A percentile compares a stretch with the other conserved stretches of the same genome.
Evolutionary conservation across 2,113 vertebrate species (phyloP).

Genomic region (Thinocorus orbignyianus): DNA sequence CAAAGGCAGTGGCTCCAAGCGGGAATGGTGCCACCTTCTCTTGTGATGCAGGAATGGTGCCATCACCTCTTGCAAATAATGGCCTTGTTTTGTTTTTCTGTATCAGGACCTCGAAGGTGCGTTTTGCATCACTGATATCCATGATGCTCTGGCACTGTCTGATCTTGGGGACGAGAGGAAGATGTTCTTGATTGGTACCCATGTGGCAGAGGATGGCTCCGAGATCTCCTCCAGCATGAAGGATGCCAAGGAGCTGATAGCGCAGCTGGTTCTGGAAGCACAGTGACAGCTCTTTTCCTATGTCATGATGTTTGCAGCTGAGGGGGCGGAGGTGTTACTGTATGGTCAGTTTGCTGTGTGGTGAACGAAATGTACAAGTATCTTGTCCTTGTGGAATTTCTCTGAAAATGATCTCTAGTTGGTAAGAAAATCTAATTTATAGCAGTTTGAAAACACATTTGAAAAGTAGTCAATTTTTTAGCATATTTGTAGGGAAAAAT

Average conservation of each 20-base stretch:
- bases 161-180: conserved; percentile 83
- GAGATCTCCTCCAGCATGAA: conserved; percentile 81
- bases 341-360: neutral
- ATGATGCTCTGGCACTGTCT: conserved; percentile 83
- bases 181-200: conserved; percentile 89
- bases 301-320: neutral
- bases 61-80: neutral
- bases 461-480: conserved; percentile 29
- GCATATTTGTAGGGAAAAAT: neutral
- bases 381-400: neutral
- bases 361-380: conserved; percentile 21
- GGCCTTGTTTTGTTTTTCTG: neutral
- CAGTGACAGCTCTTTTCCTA: conserved; percentile 24
- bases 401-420: conserved; percentile 9
- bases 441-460: conserved; percentile 41
- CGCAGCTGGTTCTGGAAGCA: conserved; percentile 78
- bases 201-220: conserved; percentile 72
- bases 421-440: conserved; percentile 1
- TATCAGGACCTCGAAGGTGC: conserved; percentile 86
- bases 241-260: conserved; percentile 87
- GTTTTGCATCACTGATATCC: conserved; percentile 87
- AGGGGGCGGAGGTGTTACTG: neutral
- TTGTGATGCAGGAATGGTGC: neutral
- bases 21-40: neutral
- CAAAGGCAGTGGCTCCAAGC: neutral